Evolutionary conservation across 2,797 vertebrate species (phyloP), one percentile per base, ranked within the genome.

Genomic region (Manis pentadactyla): DNA sequence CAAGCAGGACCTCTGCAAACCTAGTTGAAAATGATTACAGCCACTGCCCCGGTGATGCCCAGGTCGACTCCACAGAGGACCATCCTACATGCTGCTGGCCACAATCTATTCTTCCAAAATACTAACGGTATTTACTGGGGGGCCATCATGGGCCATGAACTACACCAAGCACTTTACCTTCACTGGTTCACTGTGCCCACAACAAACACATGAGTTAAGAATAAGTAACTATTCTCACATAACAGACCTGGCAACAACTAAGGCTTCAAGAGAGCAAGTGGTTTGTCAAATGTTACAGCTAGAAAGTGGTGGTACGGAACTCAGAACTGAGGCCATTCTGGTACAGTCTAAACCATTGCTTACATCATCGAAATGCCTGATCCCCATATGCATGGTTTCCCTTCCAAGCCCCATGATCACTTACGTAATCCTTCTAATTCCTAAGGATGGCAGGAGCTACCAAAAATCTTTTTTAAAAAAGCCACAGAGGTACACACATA

Each of bases 261-360:
- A 39, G 39, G 13, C 10, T 46, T 77, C 1, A 0, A 49, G 3
- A 68, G 63, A 78, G 57, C 1, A 29, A 69, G 31, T 42, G 12
- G 57, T 55, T 53, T 59, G 17, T 37, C 66, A 46, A 77, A 83
- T 82, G 37, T 74, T 57, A 34, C 3, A 75, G 59, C 14, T 77
- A 57, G 37, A 17, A 31, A 17, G n/a, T 12, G 13, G 34, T 13
- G 7, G 49, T 27, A 14, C 66, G 51, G 25, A 39, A 12, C 5
- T 73, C 7, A 53, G 51, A 39, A 4, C n/a, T 10, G 14, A 18
- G 18, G 29, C 46, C 7, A 0, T 5, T 59, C 53, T 18, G n/a
- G 6, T 17, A 39, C 21, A 29, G 42, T 1, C 5, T 14, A 51
- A 59, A 57, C 4, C 1, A 2, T 4, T 59, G 29, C 1, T 23